Evolutionary conservation across 2,888 invertebrate species (phyloP).

Genomic region (Beris chalybata): DNA sequence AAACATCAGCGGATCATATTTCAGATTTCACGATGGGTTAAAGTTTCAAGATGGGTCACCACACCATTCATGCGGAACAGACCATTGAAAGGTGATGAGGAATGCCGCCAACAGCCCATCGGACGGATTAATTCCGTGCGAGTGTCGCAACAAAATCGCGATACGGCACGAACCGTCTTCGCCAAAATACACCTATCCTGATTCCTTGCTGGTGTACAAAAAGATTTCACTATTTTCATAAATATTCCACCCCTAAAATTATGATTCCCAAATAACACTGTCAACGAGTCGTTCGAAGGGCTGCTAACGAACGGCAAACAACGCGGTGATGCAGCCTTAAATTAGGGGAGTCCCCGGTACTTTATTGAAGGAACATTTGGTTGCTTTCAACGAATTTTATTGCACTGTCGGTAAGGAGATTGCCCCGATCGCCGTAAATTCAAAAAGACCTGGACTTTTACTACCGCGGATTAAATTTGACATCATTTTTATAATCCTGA

Average conservation of each 20-base stretch:
- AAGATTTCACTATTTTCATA: no score
- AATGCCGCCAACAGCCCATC: background rate
- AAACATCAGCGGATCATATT: slow-evolving; percentile 39
- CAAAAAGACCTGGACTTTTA: slow-evolving; percentile 7
- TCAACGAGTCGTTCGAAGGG: no score
- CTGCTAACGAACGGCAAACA: no score
- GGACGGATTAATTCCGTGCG: slow-evolving; percentile 16
- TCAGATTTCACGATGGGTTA: slow-evolving; percentile 37
- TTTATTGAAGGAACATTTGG: slow-evolving; percentile 1
- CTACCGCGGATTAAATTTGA: slow-evolving; percentile 18
- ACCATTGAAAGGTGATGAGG: background rate
- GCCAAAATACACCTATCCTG: no score
- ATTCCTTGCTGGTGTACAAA: no score
- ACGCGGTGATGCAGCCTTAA: slow-evolving; percentile 3
- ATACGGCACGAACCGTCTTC: slow-evolving; percentile 8
- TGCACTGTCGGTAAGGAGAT: slow-evolving; percentile 4
- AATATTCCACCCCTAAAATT: no score
- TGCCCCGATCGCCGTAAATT: slow-evolving; percentile 18
- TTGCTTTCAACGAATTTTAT: slow-evolving; percentile 19
- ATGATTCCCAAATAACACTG: no score
- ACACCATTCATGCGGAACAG: background rate
- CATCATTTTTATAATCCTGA: slow-evolving; percentile 20
- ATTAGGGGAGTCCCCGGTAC: background rate
- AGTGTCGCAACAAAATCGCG: slow-evolving; percentile 14
- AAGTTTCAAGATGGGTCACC: background rate